These are phyloP conservation scores for Leucania comma DNA, from an alignment of 2,888 invertebrate genomes.

Conservation along the genomic window DNA sequence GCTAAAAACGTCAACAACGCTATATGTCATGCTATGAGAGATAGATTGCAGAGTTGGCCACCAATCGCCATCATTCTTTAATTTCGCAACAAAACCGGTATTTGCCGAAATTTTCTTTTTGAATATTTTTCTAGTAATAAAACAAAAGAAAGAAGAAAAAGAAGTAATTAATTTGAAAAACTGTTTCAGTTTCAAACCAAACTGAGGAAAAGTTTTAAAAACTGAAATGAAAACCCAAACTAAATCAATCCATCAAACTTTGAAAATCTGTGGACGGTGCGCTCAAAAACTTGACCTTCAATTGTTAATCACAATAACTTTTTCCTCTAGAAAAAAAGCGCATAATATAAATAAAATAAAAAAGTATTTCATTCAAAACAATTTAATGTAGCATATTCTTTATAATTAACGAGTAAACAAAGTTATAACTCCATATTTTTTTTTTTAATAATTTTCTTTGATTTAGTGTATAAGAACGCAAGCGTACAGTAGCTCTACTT, in stretches of 20 bases:
- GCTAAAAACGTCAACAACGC: conserved; percentile 76
- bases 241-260: background rate
- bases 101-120: background rate
- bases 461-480: conserved; percentile 38
- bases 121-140: background rate
- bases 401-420: fast-evolving
- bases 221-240: conserved; percentile 15
- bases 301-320: too few species aligned
- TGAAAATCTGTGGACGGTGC: conserved; percentile 21
- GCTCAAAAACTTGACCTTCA: conserved; percentile 10
- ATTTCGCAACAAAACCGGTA: conserved; percentile 41
- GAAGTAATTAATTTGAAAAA: too few species aligned
- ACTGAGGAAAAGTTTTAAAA: background rate
- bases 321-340: fast-evolving
- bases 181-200: too few species aligned
- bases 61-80: conserved; percentile 49
- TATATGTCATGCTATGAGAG: conserved; percentile 65
- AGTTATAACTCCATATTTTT: fast-evolving
- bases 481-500: conserved; percentile 42
- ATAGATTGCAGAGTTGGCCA: conserved; percentile 39
- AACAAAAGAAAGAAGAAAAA: too few species aligned
- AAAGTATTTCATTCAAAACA: fast-evolving
- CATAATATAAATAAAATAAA: background rate
- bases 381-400: fast-evolving
- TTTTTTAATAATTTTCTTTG: too few species aligned